Percentiles rank a stretch among this genome's conserved stretches.
Evolutionary conservation across 2,113 vertebrate species (phyloP).

Genomic region (Promerops cafer): DNA sequence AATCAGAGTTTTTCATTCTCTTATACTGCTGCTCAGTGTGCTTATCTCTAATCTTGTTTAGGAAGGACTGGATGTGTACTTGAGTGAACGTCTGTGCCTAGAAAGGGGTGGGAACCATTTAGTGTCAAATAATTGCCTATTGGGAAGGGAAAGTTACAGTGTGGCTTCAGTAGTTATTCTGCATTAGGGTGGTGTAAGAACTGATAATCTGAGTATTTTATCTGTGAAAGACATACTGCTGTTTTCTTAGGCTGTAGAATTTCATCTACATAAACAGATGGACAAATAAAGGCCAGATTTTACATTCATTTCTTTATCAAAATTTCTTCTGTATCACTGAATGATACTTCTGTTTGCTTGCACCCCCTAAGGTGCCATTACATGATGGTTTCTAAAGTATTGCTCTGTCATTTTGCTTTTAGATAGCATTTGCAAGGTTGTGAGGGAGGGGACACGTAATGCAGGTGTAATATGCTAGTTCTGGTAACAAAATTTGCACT

Average conservation of each 20-base stretch:
- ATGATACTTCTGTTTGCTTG: neutral
- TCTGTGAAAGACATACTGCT: neutral
- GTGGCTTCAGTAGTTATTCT: neutral
- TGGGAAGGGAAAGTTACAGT: neutral
- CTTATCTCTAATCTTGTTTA: neutral
- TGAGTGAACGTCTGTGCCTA: neutral
- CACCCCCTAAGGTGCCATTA: neutral
- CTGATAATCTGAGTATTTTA: neutral
- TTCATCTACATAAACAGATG: neutral
- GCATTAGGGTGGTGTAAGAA: neutral
- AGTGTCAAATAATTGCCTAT: neutral
- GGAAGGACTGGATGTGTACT: neutral
- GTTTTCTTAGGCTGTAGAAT: neutral
- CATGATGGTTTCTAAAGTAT: neutral
- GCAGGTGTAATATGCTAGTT: neutral
- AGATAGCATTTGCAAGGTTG: neutral
- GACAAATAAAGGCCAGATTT: neutral
- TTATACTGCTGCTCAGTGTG: rapidly evolving
- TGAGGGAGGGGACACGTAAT: neutral
- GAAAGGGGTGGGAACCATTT: neutral
- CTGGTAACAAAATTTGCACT: neutral
- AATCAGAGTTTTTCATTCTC: neutral
- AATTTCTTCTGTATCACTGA: neutral
- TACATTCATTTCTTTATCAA: neutral
- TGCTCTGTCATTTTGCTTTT: neutral